Evolutionary conservation across 2,113 vertebrate species (phyloP), one percentile per base, ranked within the genome.

Genomic region (Rhinolophus sinicus): DNA sequence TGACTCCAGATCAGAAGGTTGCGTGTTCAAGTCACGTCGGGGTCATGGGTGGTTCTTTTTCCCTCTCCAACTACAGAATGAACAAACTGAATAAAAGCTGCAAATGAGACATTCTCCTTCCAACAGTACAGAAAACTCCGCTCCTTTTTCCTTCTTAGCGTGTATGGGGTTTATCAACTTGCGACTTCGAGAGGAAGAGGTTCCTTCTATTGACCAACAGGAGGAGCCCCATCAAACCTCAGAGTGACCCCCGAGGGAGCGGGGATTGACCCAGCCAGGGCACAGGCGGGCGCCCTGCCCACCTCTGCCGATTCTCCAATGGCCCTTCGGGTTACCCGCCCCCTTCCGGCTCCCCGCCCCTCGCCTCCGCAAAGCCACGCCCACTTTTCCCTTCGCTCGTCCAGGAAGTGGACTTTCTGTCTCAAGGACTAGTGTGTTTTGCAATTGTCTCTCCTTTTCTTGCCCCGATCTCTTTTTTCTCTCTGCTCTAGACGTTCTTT

Each of bases 1-100:
- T 98, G 98, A 98, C 98, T 98, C 98, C 97, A 98, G 98, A 98
- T 98, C 97, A 98, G 97, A 98, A 98, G 97, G 97, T 97, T 98
- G 97, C 97, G 97, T 98, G 97, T 98, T 98, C 97, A 97, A 98
- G 97, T 98, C 98, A 97, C 96, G 97, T 97, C 97, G 97, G 96
- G 97, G 96, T 97, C 97, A 97, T 0, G 0, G 0, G 0, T 0
- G 2, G 3, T 0, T 16, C 18, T 85, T 72, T 78, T 90, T 47
- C 94, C 9, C 84, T 38, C 12, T 14, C 77, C 9, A 28, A 1
- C 0, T 12, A 0, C 10, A 0, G 44, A 8, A 5, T 0, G 19
- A 14, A 7, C 1, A 3, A 58, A 10, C 5, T 2, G 6, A 3
- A 11, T 12, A 0, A 11, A 77, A 8, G 0, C 13, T 47, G 0